These are phyloP conservation scores for Azemiops feae DNA, from an alignment of 2,113 vertebrate genomes.

Conservation along the genomic window DNA sequence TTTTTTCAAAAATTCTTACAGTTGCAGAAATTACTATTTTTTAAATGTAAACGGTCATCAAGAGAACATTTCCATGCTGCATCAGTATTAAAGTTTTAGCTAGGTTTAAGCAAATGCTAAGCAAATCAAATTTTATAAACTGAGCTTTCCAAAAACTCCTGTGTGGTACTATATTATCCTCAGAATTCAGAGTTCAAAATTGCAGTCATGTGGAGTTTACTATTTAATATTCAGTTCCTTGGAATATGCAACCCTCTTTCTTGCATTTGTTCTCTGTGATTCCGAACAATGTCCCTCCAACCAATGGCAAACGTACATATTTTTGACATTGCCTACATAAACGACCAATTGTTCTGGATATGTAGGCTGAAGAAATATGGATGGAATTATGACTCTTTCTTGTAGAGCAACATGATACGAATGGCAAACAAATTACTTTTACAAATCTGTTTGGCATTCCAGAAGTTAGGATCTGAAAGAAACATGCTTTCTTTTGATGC, in stretches of 20 bases:
- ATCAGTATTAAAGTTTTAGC: not conserved
- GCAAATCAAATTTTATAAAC: not conserved
- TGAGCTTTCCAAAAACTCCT: not conserved
- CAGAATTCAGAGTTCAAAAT: constrained; percentile 25
- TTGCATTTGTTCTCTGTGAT: constrained; percentile 50
- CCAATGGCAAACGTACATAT: constrained; percentile 48
- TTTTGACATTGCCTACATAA: constrained; percentile 56
- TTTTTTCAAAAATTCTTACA: not conserved
- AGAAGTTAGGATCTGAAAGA: constrained; percentile 49
- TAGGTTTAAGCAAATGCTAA: not conserved
- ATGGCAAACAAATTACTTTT: constrained; percentile 54
- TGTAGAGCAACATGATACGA: constrained; percentile 51
- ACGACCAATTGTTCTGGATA: constrained; percentile 65
- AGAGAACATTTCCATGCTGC: not conserved
- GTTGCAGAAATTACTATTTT: not conserved
- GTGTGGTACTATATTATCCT: not conserved
- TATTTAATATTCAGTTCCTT: constrained; percentile 35
- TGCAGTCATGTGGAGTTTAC: not conserved
- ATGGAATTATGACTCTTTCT: constrained; percentile 73
- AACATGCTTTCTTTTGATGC: constrained; percentile 35
- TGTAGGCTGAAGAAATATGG: constrained; percentile 76
- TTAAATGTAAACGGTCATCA: not conserved
- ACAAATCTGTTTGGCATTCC: constrained; percentile 54
- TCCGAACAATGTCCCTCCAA: constrained; percentile 52
- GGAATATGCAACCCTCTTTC: constrained; percentile 9